Evolutionary conservation across 2,113 vertebrate species (phyloP).

Genomic region (Anguilla japonica): DNA sequence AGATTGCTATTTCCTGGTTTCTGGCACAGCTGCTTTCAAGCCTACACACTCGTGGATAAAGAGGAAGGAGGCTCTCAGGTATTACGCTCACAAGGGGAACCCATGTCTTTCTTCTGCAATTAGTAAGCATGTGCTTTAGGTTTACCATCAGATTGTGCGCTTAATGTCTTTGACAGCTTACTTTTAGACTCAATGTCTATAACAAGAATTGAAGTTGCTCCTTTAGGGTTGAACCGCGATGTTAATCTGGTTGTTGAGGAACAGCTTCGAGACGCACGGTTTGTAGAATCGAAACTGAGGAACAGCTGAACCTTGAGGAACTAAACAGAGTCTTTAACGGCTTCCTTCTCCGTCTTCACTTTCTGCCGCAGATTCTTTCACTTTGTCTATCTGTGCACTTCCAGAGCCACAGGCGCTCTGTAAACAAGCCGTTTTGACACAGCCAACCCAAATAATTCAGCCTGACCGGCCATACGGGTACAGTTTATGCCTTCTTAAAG

Average conservation of each 20-base stretch:
- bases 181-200: too few relatives aligned
- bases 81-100: background rate
- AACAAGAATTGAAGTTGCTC: too few relatives aligned
- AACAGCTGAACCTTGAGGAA: background rate
- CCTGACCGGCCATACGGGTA: background rate
- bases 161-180: too few relatives aligned
- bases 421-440: background rate
- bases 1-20: background rate
- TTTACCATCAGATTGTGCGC: too few relatives aligned
- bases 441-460: background rate
- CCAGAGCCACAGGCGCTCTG: background rate
- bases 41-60: background rate
- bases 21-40: background rate
- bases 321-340: background rate
- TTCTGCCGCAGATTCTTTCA: background rate
- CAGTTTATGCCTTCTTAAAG: too few relatives aligned
- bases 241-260: background rate
- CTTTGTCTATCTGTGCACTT: background rate
- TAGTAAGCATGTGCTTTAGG: too few relatives aligned
- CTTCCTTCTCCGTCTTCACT: background rate
- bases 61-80: background rate
- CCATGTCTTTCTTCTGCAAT: background rate
- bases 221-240: too few relatives aligned
- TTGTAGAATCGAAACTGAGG: background rate
- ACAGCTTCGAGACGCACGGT: background rate